Conservation (phyloP, 2,113 vertebrate species). For the Ranitomeya variabilis region DNA sequence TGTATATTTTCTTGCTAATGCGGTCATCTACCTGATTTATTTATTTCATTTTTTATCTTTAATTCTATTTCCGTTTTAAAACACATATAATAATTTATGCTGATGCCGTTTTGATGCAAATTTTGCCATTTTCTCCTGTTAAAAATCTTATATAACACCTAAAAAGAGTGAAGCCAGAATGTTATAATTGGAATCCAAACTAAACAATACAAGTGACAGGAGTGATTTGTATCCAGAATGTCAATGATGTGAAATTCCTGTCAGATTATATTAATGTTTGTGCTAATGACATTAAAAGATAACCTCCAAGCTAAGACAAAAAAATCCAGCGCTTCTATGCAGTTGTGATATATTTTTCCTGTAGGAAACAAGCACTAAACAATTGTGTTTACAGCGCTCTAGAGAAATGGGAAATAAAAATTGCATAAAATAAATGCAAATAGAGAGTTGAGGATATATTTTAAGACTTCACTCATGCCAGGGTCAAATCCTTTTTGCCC, state of each 20-base stretch:
- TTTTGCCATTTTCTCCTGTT: too few relatives aligned
- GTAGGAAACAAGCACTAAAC: not conserved
- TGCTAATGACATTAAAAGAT: conserved; percentile 33
- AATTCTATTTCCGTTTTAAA: not conserved
- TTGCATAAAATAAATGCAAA: not conserved
- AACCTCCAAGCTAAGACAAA: not conserved
- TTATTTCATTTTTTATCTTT: not conserved
- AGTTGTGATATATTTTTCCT: not conserved
- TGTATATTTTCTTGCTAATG: not conserved
- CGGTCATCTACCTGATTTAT: not conserved
- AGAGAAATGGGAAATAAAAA: not conserved
- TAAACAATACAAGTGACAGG: conserved; percentile 28
- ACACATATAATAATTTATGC: not conserved
- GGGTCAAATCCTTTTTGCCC: too few relatives aligned
- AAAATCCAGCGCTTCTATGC: not conserved
- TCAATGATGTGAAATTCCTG: conserved; percentile 23
- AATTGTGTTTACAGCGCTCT: not conserved
- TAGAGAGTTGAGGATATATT: too few relatives aligned
- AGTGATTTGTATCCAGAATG: conserved; percentile 15
- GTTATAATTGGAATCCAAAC: conserved; percentile 4
- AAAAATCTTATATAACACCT: not conserved
- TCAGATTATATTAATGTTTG: conserved; percentile 16
- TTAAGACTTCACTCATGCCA: too few relatives aligned
- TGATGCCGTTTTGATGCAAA: too few relatives aligned
- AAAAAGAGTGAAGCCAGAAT: not conserved